Conservation (phyloP, 2,888 invertebrate species). For the Thereva unica region DNA sequence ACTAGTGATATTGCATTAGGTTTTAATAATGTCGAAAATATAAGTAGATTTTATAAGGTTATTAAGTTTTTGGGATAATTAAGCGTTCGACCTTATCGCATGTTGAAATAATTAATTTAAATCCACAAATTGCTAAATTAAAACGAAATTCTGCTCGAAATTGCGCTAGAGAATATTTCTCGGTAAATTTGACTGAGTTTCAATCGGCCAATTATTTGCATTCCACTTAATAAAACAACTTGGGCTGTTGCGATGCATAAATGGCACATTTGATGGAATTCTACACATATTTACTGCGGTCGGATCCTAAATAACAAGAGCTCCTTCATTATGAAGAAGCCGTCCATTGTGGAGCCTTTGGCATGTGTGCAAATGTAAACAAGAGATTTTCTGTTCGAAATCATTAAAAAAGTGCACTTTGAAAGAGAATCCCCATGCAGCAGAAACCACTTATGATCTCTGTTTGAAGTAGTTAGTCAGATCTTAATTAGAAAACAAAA, state of each 20-base stretch:
- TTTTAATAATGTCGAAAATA: too few relatives aligned
- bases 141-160: too few relatives aligned
- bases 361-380: constrained; percentile 21
- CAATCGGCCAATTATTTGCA: too few relatives aligned
- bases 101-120: too few relatives aligned
- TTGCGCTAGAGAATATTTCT: too few relatives aligned
- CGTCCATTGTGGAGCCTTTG: constrained; percentile 4
- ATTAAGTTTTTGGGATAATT: too few relatives aligned
- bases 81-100: too few relatives aligned
- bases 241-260: not conserved
- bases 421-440: constrained; percentile 13
- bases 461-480: constrained; percentile 21
- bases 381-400: constrained; percentile 21
- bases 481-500: constrained; percentile 34
- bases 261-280: not conserved
- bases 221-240: too few relatives aligned
- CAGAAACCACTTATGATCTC: constrained; percentile 29
- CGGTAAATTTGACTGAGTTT: too few relatives aligned
- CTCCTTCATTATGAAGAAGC: constrained; percentile 12
- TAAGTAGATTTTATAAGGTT: too few relatives aligned
- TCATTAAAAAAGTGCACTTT: constrained; percentile 25
- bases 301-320: constrained; percentile 22
- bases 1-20: too few relatives aligned
- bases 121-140: too few relatives aligned
- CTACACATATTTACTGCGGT: not conserved